Base-by-base conservation (phyloP, 2,888 invertebrate genomes). In the Athalia circularis region DNA sequence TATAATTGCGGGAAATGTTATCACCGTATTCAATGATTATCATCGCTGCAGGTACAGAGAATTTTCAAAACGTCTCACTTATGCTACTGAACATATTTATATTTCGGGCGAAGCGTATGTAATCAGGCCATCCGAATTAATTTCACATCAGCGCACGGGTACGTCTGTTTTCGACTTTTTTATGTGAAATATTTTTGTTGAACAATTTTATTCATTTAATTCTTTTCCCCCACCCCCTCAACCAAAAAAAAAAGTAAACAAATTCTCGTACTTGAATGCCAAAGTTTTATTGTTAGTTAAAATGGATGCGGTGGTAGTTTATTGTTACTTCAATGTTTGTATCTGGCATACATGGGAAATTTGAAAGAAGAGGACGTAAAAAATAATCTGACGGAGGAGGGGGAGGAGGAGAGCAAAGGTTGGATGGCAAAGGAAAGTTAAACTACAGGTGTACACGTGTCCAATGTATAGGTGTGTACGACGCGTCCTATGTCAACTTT, bases 251-350 rank as follows among this genome's bases (percentile, higher is more conserved):
- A 29, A 29, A 29, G 29, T 29, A 29, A 29, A 29, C 0, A 29
- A 29, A 29, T 29, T 29, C 29, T 29, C 29, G 29, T 29, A 29
- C 29, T 29, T 29, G 29, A 29, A 29, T 29, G 29, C 29, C 29
- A n/a, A n/a, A n/a, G n/a, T n/a, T n/a, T n/a, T n/a, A n/a, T n/a
- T n/a, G n/a, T n/a, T n/a, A n/a, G n/a, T n/a, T n/a, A n/a, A 75
- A 75, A 75, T 75, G 61, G 61, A 61, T 50, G 9, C 62, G 62
- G 75, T 75, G 62, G 75, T 75, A 43, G 75, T 75, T 52, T 52
- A 75, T 61, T 75, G 61, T 62, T 75, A 43, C 61, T 62, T 48
- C 50, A 43, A 62, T 72, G 75, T 75, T 75, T 75, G 64, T 62
- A 75, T 9, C 3, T 3, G 8, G 11, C 11, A 2, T 52, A 7